These are phyloP conservation scores for Conus betulinus DNA, from an alignment of 1,140 invertebrate genomes.

Conservation along the genomic window DNA sequence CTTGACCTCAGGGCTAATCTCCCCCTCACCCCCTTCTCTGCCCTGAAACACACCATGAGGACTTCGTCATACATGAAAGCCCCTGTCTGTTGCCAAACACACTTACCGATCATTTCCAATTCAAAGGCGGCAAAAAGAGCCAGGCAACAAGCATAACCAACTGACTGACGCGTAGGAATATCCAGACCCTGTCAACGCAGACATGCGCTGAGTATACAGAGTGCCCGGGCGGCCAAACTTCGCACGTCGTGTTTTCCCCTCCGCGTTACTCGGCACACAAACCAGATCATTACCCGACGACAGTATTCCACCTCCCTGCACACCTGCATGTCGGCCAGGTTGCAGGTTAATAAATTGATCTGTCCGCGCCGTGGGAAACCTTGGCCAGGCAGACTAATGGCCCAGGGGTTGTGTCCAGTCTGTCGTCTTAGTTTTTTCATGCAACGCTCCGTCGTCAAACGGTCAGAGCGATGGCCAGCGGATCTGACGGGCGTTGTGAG, in stretches of 20 bases:
- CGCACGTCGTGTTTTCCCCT: conserved; percentile 1
- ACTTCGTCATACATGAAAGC: no score
- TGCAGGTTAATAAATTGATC: background rate
- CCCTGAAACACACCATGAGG: no score
- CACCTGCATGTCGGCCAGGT: background rate
- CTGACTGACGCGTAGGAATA: background rate
- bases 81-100: no score
- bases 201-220: background rate
- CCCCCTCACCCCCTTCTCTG: no score
- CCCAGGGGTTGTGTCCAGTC: background rate
- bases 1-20: no score
- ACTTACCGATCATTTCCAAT: no score
- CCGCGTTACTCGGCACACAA: background rate
- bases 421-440: no score
- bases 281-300: conserved; percentile 13
- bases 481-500: no score
- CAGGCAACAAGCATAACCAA: no score
- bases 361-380: background rate
- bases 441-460: no score
- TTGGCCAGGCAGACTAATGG: background rate
- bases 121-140: no score
- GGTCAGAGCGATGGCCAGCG: no score
- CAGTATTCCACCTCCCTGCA: background rate
- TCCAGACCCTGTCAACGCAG: background rate
- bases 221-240: background rate